phyloP scores from a whole-genome alignment of 2,888 invertebrate species.

The Creontiades dilutus region DNA sequence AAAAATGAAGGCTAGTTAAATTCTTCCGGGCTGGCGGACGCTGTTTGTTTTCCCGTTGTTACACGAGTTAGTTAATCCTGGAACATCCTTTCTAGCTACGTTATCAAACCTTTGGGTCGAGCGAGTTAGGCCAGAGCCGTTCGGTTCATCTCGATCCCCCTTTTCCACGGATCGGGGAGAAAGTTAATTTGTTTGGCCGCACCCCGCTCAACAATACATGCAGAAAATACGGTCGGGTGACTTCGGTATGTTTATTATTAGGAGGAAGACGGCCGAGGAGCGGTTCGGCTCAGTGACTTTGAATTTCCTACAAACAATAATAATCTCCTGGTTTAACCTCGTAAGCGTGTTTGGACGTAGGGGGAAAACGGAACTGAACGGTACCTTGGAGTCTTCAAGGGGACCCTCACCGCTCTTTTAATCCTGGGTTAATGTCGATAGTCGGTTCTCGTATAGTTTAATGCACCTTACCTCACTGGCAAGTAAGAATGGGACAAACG shows the following conservation, averaged over 20 bases:
- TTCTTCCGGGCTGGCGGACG: background rate
- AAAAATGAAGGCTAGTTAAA: slow-evolving; percentile 49
- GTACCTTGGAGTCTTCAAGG: too few species aligned
- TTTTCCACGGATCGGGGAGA: slow-evolving; percentile 48
- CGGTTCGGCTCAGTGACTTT: slow-evolving; percentile 40
- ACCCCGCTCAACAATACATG: slow-evolving; percentile 41
- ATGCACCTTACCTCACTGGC: too few species aligned
- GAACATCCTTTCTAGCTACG: slow-evolving; percentile 47
- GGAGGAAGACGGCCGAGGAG: background rate
- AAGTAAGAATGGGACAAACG: too few species aligned
- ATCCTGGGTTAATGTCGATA: too few species aligned
- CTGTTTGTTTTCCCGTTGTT: slow-evolving; percentile 31
- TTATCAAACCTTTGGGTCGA: slow-evolving; percentile 36
- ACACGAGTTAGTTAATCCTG: slow-evolving; percentile 48
- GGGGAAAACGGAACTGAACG: too few species aligned
- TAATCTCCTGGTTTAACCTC: background rate
- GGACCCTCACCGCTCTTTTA: too few species aligned
- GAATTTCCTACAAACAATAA: slow-evolving; percentile 41
- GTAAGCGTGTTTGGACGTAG: too few species aligned
- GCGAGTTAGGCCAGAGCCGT: background rate
- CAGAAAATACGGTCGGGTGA: slow-evolving; percentile 58
- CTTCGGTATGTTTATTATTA: slow-evolving; percentile 64
- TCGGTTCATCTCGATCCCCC: background rate
- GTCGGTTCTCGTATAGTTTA: too few species aligned
- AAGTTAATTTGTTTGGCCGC: slow-evolving; percentile 48